Evolutionary conservation across 2,888 invertebrate species (phyloP).

Genomic region (Agrotis clavis): DNA sequence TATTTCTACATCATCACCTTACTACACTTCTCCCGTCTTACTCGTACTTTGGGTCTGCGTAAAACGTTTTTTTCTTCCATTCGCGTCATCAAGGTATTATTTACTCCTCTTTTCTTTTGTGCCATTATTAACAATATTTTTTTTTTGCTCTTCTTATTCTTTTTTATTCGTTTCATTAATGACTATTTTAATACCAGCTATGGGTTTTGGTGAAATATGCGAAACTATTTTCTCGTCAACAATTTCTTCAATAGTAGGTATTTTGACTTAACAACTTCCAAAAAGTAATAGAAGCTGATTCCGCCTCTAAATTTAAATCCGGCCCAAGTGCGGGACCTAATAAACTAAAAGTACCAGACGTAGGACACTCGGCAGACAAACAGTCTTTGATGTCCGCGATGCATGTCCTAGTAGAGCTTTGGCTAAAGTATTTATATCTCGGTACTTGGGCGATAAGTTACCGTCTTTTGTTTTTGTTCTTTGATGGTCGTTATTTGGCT

Average conservation of each 20-base stretch:
- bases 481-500: conserved; percentile 25
- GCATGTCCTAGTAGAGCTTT: conserved; percentile 52
- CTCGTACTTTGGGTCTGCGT: too few relatives aligned
- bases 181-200: background rate
- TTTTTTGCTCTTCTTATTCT: background rate
- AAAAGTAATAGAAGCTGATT: conserved; percentile 20
- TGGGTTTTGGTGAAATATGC: too few relatives aligned
- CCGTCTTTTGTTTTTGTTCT: conserved; percentile 51
- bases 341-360: conserved; percentile 56
- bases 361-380: conserved; percentile 39
- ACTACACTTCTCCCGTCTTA: too few relatives aligned
- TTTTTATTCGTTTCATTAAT: background rate
- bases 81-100: too few relatives aligned
- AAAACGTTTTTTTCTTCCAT: too few relatives aligned
- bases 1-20: too few relatives aligned
- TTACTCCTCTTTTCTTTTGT: too few relatives aligned
- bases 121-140: background rate
- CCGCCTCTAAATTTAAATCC: conserved; percentile 27
- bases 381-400: conserved; percentile 62
- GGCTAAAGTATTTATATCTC: conserved; percentile 55
- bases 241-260: background rate
- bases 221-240: background rate
- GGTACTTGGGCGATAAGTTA: conserved; percentile 44
- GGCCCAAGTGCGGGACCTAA: conserved; percentile 47
- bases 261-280: background rate